Evolutionary conservation across 2,797 vertebrate genomes (phyloP).

Genomic region (Parambassis ranga): DNA sequence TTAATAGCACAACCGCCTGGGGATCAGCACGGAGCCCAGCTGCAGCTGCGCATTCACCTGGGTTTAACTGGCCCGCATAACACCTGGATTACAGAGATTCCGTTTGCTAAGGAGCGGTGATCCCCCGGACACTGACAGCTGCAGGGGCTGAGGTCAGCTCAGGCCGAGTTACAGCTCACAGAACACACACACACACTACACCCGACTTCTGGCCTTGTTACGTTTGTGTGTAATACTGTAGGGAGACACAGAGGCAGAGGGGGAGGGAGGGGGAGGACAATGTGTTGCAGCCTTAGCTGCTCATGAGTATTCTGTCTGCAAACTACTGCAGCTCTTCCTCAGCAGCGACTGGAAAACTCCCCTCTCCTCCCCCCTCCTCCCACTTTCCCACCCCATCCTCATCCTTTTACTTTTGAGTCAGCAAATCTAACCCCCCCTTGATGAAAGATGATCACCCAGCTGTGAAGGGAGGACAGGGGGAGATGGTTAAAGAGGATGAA

Average conservation of each 20-base stretch:
- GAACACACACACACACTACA: not conserved
- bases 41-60: constrained; percentile 19
- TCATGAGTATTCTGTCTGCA: constrained; percentile 86
- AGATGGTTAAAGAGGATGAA: constrained; percentile 22
- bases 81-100: constrained; percentile 38
- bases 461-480: constrained; percentile 11
- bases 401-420: constrained; percentile 59
- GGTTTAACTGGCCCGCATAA: not conserved
- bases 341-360: constrained; percentile 64
- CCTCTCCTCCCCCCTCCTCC: constrained; percentile 3
- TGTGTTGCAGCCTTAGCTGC: constrained; percentile 61
- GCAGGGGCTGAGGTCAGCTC: constrained; percentile 36
- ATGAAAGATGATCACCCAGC: constrained; percentile 52
- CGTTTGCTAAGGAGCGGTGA: constrained; percentile 13
- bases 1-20: not conserved
- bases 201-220: not conserved
- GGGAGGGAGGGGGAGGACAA: not conserved
- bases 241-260: not conserved
- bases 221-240: not conserved
- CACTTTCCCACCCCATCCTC: constrained; percentile 9
- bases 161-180: constrained; percentile 1
- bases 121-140: constrained; percentile 38
- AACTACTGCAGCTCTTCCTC: constrained; percentile 81
- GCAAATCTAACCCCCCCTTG: constrained; percentile 40
- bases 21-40: constrained; percentile 11